A percentile compares a stretch with the other conserved stretches of the same genome.
phyloP scores from a whole-genome alignment of 2,797 vertebrate genomes.

The Vipera latastei region DNA sequence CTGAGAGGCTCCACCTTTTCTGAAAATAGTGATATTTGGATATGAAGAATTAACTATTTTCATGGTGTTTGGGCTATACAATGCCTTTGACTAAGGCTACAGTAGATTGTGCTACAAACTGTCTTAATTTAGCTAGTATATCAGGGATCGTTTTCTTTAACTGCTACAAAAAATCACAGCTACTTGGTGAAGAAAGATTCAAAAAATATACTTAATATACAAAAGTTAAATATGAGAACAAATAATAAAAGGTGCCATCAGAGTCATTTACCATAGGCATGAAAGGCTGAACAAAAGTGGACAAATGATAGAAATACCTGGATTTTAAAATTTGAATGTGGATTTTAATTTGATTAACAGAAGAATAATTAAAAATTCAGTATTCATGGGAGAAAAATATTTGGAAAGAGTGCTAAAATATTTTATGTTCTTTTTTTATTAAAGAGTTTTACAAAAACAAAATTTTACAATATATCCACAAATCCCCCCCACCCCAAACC shows the following conservation, averaged over 20 bases:
- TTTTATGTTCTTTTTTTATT: neutral
- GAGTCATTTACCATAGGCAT: neutral
- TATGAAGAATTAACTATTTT: neutral
- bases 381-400: neutral
- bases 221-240: neutral
- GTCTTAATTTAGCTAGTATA: neutral
- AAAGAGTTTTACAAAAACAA: too few relatives aligned
- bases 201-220: neutral
- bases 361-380: neutral
- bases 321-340: neutral
- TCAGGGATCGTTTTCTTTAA: neutral
- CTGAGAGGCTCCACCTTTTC: neutral
- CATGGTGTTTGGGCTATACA: neutral
- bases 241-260: neutral
- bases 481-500: too few relatives aligned
- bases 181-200: neutral
- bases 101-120: neutral
- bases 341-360: neutral
- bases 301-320: neutral
- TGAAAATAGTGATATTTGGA: neutral
- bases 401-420: neutral
- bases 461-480: too few relatives aligned
- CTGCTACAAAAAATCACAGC: neutral
- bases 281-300: neutral
- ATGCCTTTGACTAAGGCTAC: neutral